Conservation (phyloP, 2,797 vertebrate genomes). For the Danio jaintianensis region DNA sequence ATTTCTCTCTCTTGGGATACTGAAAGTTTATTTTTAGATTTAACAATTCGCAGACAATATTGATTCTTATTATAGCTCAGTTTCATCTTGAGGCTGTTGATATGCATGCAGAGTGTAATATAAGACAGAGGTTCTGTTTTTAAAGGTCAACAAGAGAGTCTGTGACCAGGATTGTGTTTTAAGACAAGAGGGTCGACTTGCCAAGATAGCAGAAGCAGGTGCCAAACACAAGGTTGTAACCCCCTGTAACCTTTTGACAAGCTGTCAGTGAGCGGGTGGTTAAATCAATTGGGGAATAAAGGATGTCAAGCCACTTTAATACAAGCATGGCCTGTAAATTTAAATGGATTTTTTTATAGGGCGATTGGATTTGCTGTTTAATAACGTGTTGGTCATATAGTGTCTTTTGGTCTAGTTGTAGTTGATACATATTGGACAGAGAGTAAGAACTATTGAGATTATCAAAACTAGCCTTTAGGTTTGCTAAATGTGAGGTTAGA, state of each 20-base stretch:
- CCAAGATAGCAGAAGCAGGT: slow-evolving; percentile 10
- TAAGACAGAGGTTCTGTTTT: slow-evolving; percentile 27
- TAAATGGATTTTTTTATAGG: neutral
- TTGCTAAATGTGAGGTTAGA: no score
- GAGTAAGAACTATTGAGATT: no score
- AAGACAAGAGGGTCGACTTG: neutral
- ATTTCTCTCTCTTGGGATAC: neutral
- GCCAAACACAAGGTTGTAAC: slow-evolving; percentile 47
- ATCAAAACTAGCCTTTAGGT: no score
- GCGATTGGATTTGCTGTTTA: slow-evolving; percentile 3
- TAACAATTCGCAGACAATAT: neutral
- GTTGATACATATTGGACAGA: no score
- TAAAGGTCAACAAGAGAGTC: slow-evolving; percentile 20
- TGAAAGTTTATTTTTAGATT: slow-evolving; percentile 27
- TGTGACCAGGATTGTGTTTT: slow-evolving; percentile 26
- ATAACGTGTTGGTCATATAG: neutral
- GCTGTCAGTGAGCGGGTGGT: slow-evolving; percentile 45
- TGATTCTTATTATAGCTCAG: slow-evolving; percentile 19
- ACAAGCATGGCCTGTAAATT: slow-evolving; percentile 28
- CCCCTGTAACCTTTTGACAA: slow-evolving; percentile 48
- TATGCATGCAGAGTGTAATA: slow-evolving; percentile 10
- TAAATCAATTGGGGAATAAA: slow-evolving; percentile 46
- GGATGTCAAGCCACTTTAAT: slow-evolving; percentile 35
- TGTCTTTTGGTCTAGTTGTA: slow-evolving; percentile 3
- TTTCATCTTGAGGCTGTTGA: neutral